phyloP scores from a whole-genome alignment of 1,140 invertebrate species.

The Eriosoma lanigerum region DNA sequence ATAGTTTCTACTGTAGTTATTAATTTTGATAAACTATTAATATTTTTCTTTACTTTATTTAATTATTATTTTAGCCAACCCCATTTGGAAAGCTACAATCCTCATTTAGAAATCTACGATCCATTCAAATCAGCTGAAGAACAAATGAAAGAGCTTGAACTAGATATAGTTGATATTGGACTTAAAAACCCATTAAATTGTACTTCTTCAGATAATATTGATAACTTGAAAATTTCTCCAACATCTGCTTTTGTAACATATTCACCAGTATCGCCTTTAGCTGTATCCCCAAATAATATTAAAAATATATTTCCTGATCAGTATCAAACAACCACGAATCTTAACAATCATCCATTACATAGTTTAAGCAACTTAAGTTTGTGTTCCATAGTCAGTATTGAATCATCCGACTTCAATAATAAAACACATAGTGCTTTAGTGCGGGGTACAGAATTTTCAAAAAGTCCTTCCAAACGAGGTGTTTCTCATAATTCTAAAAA shows the following conservation, averaged over 20 bases:
- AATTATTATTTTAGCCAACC: slow-evolving; percentile 21
- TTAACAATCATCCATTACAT: slow-evolving; percentile 53
- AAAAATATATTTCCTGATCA: slow-evolving; percentile 25
- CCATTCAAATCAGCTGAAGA: slow-evolving; percentile 69
- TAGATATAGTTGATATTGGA: slow-evolving; percentile 42
- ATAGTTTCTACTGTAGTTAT: too few relatives aligned
- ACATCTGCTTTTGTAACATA: slow-evolving; percentile 61
- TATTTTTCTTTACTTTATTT: background rate
- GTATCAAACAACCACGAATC: slow-evolving; percentile 24
- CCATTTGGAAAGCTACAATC: slow-evolving; percentile 2
- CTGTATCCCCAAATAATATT: slow-evolving; percentile 32
- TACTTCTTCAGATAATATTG: background rate
- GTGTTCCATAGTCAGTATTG: slow-evolving; percentile 59
- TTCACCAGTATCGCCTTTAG: slow-evolving; percentile 53
- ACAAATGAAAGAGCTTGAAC: slow-evolving; percentile 69
- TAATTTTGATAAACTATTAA: background rate
- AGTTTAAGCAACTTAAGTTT: slow-evolving; percentile 60
- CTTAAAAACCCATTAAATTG: slow-evolving; percentile 39
- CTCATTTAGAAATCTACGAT: slow-evolving; percentile 62
- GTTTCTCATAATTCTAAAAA: slow-evolving; percentile 39
- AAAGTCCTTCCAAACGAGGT: slow-evolving; percentile 1
- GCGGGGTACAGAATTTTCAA: background rate
- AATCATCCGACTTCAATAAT: slow-evolving; percentile 53
- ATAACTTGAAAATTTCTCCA: slow-evolving; percentile 56
- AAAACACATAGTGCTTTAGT: slow-evolving; percentile 29